Evolutionary conservation across 2,888 invertebrate species (phyloP).

Genomic region (Zootermopsis nevadensis): DNA sequence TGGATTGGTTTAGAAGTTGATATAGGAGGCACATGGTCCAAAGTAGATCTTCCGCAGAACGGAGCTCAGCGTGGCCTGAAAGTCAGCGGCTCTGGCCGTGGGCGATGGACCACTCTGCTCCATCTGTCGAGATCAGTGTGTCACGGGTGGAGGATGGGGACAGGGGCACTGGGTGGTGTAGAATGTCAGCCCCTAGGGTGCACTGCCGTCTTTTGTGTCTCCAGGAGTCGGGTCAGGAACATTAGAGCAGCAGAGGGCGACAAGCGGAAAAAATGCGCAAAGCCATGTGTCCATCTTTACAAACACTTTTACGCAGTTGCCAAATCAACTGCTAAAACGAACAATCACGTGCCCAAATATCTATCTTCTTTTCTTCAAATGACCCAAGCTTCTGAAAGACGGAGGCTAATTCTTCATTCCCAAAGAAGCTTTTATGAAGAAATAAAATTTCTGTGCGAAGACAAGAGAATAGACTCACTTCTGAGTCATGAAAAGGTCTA

Average conservation of each 20-base stretch:
- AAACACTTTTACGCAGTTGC: conserved; percentile 36
- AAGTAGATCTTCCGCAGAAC: too few relatives aligned
- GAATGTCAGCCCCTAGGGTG: conserved; percentile 19
- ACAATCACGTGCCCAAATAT: background rate
- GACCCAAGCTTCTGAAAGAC: too few relatives aligned
- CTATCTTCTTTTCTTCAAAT: background rate
- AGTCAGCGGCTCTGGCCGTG: background rate
- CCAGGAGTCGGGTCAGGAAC: conserved; percentile 9
- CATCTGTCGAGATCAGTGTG: background rate
- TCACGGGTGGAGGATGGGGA: too few relatives aligned
- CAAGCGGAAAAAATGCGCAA: background rate
- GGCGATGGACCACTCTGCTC: background rate
- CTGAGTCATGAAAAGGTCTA: too few relatives aligned
- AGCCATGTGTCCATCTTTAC: conserved; percentile 30
- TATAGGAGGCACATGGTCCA: too few relatives aligned
- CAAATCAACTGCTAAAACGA: conserved; percentile 44
- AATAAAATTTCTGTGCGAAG: too few relatives aligned
- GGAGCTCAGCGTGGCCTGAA: too few relatives aligned
- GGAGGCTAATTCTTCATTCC: too few relatives aligned
- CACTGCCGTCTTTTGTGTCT: conserved; percentile 2
- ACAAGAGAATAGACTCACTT: too few relatives aligned
- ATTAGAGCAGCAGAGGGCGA: background rate
- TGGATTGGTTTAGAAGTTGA: too few relatives aligned
- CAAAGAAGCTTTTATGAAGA: too few relatives aligned
- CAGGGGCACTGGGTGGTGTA: conserved; percentile 23